Evolutionary conservation across 2,113 vertebrate species (phyloP).

Genomic region (Fregetta grallaria): DNA sequence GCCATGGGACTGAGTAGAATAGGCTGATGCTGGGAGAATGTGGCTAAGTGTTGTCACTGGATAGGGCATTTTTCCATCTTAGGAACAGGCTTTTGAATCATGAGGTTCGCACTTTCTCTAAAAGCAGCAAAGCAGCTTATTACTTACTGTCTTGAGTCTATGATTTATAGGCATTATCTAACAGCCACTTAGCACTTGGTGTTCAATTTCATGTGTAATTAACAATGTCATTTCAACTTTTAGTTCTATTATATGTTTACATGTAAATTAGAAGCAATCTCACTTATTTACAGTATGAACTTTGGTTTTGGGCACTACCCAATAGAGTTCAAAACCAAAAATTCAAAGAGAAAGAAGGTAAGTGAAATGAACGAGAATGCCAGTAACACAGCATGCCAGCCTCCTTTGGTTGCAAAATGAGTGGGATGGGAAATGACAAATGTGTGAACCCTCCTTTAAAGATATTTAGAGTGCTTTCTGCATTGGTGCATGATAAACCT

Average conservation of each 20-base stretch:
- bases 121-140: neutral
- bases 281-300: neutral
- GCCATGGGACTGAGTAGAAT: neutral
- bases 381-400: neutral
- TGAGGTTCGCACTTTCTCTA: neutral
- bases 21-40: neutral
- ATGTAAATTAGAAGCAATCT: neutral
- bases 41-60: neutral
- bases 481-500: neutral
- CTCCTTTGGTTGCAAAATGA: neutral
- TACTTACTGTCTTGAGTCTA: neutral
- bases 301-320: neutral
- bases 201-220: neutral
- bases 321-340: neutral
- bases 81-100: neutral
- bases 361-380: neutral
- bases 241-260: neutral
- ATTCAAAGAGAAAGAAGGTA: neutral
- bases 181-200: neutral
- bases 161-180: neutral
- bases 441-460: neutral
- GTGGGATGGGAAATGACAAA: conserved; percentile 5
- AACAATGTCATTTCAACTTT: neutral
- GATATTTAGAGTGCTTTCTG: neutral
- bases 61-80: neutral